A percentile compares a stretch with the other conserved stretches of the same genome.
These are phyloP conservation scores for Girardia tigrina DNA, from an alignment of 2,888 invertebrate genomes.

Conservation along the genomic window DNA sequence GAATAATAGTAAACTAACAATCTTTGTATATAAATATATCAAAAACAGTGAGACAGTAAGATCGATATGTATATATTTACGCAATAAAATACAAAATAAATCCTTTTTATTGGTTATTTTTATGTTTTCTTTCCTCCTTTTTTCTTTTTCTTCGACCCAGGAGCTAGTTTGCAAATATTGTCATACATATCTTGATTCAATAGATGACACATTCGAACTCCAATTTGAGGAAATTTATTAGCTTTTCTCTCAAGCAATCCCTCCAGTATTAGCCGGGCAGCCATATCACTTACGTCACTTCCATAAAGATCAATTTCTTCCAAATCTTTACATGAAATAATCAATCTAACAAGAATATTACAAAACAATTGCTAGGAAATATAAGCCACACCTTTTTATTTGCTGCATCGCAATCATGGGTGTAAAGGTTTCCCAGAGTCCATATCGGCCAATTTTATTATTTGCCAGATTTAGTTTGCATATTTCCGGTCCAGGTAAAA, in stretches of 20 bases:
- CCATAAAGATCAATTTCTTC: constrained; percentile 48
- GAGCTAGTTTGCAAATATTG: constrained; percentile 44
- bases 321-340: constrained; percentile 43
- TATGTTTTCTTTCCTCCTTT: constrained; percentile 42
- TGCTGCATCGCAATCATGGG: not conserved
- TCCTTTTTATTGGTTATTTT: constrained; percentile 32
- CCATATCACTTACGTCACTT: constrained; percentile 48
- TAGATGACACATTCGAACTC: constrained; percentile 44
- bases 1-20: no score
- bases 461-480: not conserved
- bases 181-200: constrained; percentile 45
- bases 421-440: not conserved
- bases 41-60: no score
- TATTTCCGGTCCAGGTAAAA: not conserved
- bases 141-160: constrained; percentile 46
- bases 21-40: no score
- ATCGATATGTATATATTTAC: not conserved
- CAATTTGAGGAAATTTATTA: constrained; percentile 44
- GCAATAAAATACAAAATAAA: not conserved
- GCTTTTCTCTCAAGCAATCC: constrained; percentile 45
- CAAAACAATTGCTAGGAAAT: not conserved
- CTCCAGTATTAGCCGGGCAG: constrained; percentile 44
- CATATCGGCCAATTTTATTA: not conserved
- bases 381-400: not conserved
- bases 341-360: constrained; percentile 40